Conservation (phyloP, 2,888 invertebrate genomes). For the Fragum sueziense region DNA sequence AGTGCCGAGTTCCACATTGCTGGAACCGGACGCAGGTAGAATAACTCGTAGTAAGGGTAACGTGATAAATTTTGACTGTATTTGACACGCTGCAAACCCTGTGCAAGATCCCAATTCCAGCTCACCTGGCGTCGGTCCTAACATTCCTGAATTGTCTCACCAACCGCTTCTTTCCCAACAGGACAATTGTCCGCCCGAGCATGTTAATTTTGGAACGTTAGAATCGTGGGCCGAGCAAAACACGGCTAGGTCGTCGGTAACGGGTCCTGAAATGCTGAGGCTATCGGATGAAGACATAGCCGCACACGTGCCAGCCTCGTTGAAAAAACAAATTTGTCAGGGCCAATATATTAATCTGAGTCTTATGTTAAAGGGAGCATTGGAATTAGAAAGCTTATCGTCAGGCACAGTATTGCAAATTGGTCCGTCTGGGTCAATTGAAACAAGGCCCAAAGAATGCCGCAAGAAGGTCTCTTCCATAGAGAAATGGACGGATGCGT, state of each 20-base stretch:
- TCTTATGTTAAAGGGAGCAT: background rate
- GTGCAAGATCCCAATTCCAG: background rate
- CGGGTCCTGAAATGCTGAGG: background rate
- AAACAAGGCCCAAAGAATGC: slow-evolving; percentile 7
- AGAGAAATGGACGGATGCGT: slow-evolving; percentile 19
- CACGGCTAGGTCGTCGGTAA: too few relatives aligned
- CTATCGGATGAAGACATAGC: slow-evolving; percentile 16
- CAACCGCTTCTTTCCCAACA: background rate
- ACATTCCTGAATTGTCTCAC: background rate
- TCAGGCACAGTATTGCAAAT: background rate
- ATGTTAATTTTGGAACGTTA: background rate
- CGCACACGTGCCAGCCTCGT: slow-evolving; percentile 16
- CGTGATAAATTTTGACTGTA: background rate
- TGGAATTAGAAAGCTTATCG: background rate
- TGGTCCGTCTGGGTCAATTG: background rate
- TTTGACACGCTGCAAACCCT: background rate
- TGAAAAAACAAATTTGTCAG: slow-evolving; percentile 12
- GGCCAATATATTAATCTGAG: slow-evolving; percentile 13
- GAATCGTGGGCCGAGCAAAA: background rate
- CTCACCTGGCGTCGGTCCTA: background rate
- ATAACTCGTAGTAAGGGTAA: background rate
- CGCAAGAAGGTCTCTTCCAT: slow-evolving; percentile 1
- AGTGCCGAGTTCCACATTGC: background rate
- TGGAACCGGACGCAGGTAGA: background rate
- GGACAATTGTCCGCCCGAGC: background rate